These are phyloP conservation scores for Chloromyia formosa DNA, from an alignment of 2,888 invertebrate species.

Conservation along the genomic window DNA sequence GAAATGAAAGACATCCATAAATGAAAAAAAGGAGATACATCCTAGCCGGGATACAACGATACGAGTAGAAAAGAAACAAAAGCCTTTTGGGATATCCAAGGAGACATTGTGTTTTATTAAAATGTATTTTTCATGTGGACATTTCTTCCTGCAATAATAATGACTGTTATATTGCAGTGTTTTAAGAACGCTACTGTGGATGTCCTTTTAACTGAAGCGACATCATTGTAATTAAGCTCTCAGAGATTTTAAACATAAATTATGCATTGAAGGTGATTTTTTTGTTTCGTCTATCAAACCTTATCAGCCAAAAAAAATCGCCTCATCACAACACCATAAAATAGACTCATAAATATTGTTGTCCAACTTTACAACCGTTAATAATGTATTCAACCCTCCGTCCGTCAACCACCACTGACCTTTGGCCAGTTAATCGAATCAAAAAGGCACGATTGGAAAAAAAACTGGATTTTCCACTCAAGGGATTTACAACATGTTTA, in stretches of 20 bases:
- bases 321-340: neutral
- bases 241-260: neutral
- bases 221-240: neutral
- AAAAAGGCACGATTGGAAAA: neutral
- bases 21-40: no score
- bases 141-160: neutral
- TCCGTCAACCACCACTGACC: neutral
- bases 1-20: neutral
- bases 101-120: slow-evolving; percentile 10
- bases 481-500: neutral
- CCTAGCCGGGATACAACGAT: neutral
- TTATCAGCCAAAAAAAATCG: neutral
- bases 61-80: neutral
- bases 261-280: neutral
- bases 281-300: no score
- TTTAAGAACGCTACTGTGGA: no score
- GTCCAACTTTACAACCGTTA: neutral
- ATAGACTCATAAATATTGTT: neutral
- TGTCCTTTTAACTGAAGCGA: no score
- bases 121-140: neutral
- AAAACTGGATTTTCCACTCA: neutral
- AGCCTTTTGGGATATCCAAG: neutral
- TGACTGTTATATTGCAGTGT: neutral
- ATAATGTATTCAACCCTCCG: neutral
- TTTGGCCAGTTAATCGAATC: neutral